Evolutionary conservation across 2,113 vertebrate species (phyloP).

Genomic region (Tyrannus savana): DNA sequence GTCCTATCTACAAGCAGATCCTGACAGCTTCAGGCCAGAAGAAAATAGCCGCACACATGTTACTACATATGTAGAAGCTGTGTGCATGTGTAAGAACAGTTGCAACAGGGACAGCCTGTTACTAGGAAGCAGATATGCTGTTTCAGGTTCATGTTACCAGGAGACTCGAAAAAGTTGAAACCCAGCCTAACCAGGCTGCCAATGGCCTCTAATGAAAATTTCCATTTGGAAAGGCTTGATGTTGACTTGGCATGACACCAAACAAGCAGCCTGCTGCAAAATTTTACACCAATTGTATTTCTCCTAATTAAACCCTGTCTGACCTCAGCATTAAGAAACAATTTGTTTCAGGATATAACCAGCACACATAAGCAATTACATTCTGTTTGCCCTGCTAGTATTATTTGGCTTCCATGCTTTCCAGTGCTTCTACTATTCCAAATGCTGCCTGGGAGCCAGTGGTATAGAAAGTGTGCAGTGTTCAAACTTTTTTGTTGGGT

Average conservation of each 20-base stretch:
- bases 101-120: slow-evolving; percentile 62
- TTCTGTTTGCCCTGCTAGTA: slow-evolving; percentile 89
- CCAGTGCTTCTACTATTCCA: slow-evolving; percentile 50
- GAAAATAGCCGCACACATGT: not conserved
- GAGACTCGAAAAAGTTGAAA: slow-evolving; percentile 74
- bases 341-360: slow-evolving; percentile 93
- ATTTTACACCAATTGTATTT: slow-evolving; percentile 95
- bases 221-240: slow-evolving; percentile 82
- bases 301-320: slow-evolving; percentile 96
- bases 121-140: slow-evolving; percentile 68
- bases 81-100: slow-evolving; percentile 30
- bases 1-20: not conserved
- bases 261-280: slow-evolving; percentile 82
- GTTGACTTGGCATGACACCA: slow-evolving; percentile 86
- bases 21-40: not conserved
- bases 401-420: slow-evolving; percentile 81
- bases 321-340: slow-evolving; percentile 95
- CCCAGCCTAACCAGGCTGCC: slow-evolving; percentile 77
- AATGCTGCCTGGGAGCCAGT: slow-evolving; percentile 42
- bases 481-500: not conserved
- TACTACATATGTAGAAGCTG: not conserved
- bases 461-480: slow-evolving; percentile 52
- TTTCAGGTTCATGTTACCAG: slow-evolving; percentile 73
- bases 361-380: slow-evolving; percentile 91
- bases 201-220: slow-evolving; percentile 83